phyloP scores from a whole-genome alignment of 2,797 vertebrate genomes.

The Sylvilagus floridanus region DNA sequence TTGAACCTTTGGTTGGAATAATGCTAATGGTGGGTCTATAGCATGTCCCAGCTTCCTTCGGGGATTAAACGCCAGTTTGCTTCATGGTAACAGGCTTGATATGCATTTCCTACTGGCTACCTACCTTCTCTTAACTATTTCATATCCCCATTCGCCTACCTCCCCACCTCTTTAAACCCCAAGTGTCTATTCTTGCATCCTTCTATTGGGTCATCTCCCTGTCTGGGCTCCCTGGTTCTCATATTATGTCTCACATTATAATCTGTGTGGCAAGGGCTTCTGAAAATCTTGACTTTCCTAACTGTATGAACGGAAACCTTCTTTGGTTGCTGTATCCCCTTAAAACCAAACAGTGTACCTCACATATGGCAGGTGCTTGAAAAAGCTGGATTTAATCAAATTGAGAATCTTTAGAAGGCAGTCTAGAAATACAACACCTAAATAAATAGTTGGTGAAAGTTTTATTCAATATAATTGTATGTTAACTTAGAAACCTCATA shows the following conservation, averaged over 20 bases:
- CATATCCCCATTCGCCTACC: not conserved
- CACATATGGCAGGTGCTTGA: not conserved
- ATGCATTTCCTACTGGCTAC: not conserved
- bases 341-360: constrained; percentile 1
- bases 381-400: constrained; percentile 51
- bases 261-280: not conserved
- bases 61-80: not conserved
- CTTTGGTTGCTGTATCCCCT: not conserved
- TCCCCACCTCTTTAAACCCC: not conserved
- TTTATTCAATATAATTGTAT: not conserved
- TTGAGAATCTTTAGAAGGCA: not conserved
- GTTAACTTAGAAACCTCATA: constrained; percentile 32
- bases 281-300: not conserved
- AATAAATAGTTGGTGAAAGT: constrained; percentile 6
- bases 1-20: not conserved
- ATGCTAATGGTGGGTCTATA: not conserved
- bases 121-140: not conserved
- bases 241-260: not conserved
- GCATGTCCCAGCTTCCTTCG: not conserved
- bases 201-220: not conserved
- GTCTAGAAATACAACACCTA: not conserved
- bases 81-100: not conserved
- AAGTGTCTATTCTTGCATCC: not conserved
- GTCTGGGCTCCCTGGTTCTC: not conserved
- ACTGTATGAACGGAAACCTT: constrained; percentile 10